Conservation (phyloP, 2,113 vertebrate species). For the Psittacara wagleri region DNA sequence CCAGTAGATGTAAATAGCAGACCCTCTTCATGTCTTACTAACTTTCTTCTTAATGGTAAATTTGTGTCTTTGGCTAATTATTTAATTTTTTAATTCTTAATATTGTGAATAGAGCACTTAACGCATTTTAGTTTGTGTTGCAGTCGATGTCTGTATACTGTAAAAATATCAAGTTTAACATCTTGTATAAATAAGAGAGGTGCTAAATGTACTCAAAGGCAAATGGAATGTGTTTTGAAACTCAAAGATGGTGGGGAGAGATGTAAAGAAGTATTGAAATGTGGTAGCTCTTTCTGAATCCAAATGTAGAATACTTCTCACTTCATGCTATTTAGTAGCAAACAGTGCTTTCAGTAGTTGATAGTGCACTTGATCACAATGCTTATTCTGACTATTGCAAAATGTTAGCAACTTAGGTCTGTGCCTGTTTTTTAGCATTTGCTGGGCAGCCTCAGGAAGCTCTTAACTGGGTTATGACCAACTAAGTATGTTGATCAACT, state of each 20-base stretch:
- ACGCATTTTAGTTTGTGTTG: neutral
- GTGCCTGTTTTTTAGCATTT: neutral
- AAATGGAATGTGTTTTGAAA: neutral
- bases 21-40: constrained; percentile 98
- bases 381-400: neutral
- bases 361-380: neutral
- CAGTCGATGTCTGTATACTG: neutral
- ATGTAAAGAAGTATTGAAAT: neutral
- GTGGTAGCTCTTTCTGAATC: neutral
- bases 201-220: neutral
- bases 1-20: constrained; percentile 98
- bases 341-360: neutral
- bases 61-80: neutral
- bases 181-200: neutral
- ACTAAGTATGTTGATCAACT: neutral
- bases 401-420: neutral
- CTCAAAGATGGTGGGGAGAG: neutral
- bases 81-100: neutral
- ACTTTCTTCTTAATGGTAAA: constrained; percentile 98
- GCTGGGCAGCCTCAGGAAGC: neutral
- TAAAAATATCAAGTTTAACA: neutral
- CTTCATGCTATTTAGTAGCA: neutral
- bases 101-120: neutral
- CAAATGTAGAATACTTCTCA: neutral
- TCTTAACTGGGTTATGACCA: neutral